These are phyloP conservation scores for Alexandromys oeconomus DNA, from an alignment of 2,797 vertebrate species.

Conservation along the genomic window DNA sequence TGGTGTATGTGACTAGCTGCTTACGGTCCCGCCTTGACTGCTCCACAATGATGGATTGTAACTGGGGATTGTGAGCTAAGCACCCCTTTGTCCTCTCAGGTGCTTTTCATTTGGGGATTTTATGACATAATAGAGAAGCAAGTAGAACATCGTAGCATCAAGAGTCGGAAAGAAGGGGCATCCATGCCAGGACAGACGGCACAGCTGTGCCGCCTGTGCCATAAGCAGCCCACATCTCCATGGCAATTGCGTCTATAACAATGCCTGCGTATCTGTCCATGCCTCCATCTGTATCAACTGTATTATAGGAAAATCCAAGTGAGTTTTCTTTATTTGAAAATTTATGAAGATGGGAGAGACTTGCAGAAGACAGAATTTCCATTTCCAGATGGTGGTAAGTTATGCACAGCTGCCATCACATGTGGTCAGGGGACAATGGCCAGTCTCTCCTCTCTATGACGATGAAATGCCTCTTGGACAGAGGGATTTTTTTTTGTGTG, in stretches of 20 bases:
- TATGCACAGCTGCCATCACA: background rate
- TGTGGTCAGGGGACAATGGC: background rate
- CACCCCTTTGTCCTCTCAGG: background rate
- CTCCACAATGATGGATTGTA: background rate
- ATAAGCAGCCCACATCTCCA: background rate
- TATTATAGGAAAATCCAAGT: background rate
- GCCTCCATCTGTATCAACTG: background rate
- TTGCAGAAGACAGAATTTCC: background rate
- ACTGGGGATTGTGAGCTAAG: background rate
- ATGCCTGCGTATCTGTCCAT: background rate
- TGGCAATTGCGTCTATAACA: too few relatives aligned
- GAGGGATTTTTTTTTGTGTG: background rate
- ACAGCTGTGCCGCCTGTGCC: background rate
- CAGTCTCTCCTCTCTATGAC: background rate
- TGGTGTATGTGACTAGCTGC: too few relatives aligned
- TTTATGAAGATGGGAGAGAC: conserved; percentile 25
- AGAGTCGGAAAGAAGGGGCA: background rate
- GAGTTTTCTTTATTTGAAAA: background rate
- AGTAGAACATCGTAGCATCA: background rate
- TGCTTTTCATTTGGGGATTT: background rate
- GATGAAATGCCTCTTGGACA: background rate
- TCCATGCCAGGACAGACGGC: background rate
- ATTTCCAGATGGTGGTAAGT: conserved; percentile 12
- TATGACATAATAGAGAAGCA: background rate
- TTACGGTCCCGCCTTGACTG: background rate